Evolutionary conservation across 1,140 invertebrate species (phyloP).

Genomic region (Meloidogyne hapla): DNA sequence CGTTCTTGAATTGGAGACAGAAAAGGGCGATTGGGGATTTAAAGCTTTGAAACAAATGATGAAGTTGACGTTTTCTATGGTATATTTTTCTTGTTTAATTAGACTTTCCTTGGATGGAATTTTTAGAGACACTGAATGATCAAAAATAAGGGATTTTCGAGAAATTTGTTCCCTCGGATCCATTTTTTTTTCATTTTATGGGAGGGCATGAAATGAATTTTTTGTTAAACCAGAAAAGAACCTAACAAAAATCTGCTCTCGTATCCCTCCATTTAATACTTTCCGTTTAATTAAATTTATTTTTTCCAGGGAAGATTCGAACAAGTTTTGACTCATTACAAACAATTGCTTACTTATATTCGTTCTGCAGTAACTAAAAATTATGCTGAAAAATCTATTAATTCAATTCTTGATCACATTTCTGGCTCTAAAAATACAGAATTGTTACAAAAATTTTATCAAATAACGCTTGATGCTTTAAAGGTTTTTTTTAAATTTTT

Average conservation of each 20-base stretch:
- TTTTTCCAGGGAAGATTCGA: constrained; percentile 80
- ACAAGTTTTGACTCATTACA: constrained; percentile 96
- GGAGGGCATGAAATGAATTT: too few relatives aligned
- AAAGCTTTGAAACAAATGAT: constrained; percentile 99
- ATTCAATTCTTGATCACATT: constrained; percentile 98
- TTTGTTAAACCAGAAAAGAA: too few relatives aligned
- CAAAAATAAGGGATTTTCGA: too few relatives aligned
- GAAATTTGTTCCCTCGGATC: too few relatives aligned
- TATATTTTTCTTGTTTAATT: constrained; percentile 68
- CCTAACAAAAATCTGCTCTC: too few relatives aligned
- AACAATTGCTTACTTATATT: constrained; percentile 92
- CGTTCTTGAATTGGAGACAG: constrained; percentile 79
- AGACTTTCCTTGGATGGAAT: too few relatives aligned
- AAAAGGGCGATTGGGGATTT: constrained; percentile 99
- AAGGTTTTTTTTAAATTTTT: constrained; percentile 67
- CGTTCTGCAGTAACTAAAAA: constrained; percentile 98
- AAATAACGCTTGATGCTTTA: constrained; percentile 93
- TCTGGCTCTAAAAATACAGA: constrained; percentile 89
- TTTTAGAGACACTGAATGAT: too few relatives aligned
- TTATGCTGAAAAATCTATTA: constrained; percentile 99
- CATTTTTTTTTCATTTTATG: constrained; percentile 39
- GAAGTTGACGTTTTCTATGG: constrained; percentile 98
- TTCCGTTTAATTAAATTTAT: constrained; percentile 38
- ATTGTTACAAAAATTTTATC: constrained; percentile 97
- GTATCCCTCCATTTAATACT: too few relatives aligned